phyloP scores from a whole-genome alignment of 1,140 invertebrate genomes.

The Octopus sinensis region DNA sequence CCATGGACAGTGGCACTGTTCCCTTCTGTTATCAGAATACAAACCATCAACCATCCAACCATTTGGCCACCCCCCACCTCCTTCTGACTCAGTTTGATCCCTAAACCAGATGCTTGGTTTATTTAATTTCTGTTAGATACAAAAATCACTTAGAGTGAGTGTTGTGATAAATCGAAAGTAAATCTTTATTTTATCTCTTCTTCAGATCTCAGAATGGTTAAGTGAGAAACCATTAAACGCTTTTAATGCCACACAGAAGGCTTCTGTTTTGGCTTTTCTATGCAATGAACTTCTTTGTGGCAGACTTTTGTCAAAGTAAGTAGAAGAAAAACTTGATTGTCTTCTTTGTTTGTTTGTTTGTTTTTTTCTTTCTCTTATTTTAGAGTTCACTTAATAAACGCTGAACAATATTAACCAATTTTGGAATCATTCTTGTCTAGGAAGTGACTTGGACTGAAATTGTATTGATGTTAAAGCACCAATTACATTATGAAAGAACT shows the following conservation, averaged over 20 bases:
- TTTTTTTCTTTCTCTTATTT: slow-evolving; percentile 13
- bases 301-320: slow-evolving; percentile 71
- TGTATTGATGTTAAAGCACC: no score
- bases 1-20: no score
- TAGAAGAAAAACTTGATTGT: neutral
- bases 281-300: slow-evolving; percentile 92
- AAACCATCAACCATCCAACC: no score
- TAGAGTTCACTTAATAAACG: neutral
- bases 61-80: no score
- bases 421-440: no score
- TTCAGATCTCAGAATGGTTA: slow-evolving; percentile 69
- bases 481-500: no score
- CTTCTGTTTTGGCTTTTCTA: slow-evolving; percentile 81
- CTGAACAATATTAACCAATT: neutral
- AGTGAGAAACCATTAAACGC: slow-evolving; percentile 67
- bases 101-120: no score
- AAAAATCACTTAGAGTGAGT: no score
- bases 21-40: no score
- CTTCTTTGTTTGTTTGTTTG: neutral
- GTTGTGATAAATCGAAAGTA: neutral
- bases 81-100: no score
- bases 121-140: no score
- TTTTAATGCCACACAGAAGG: slow-evolving; percentile 80
- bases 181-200: slow-evolving; percentile 23
- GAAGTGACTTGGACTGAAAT: no score